Conservation (phyloP, 2,888 invertebrate species). For the Rhogogaster chlorosoma region DNA sequence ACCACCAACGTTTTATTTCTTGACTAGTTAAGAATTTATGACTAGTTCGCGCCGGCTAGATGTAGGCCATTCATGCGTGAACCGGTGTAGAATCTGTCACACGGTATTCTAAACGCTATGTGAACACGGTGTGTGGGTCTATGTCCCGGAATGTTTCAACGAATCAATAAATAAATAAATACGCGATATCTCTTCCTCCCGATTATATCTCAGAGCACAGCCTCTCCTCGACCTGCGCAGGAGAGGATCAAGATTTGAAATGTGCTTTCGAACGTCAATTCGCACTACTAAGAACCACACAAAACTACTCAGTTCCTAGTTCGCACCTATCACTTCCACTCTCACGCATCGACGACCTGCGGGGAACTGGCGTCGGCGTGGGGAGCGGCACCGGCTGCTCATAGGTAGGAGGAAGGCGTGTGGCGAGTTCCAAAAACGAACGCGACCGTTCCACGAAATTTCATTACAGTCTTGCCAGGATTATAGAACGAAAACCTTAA, state of each 20-base stretch:
- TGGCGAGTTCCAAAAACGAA: slow-evolving; percentile 13
- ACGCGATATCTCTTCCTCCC: slow-evolving; percentile 26
- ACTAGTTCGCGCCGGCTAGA: slow-evolving; percentile 47
- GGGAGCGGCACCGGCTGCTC: slow-evolving; percentile 47
- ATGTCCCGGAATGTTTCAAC: slow-evolving; percentile 43
- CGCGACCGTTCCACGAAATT: background rate
- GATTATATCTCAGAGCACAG: slow-evolving; percentile 45
- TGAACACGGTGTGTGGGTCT: slow-evolving; percentile 29
- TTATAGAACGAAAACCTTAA: background rate
- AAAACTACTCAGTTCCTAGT: slow-evolving; percentile 23
- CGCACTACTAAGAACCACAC: slow-evolving; percentile 39
- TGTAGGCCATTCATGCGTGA: slow-evolving; percentile 50
- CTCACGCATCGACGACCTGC: slow-evolving; percentile 54
- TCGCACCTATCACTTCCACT: slow-evolving; percentile 40
- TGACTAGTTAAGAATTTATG: slow-evolving; percentile 44
- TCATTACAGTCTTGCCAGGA: background rate
- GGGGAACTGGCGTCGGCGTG: slow-evolving; percentile 55
- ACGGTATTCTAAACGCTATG: slow-evolving; percentile 19
- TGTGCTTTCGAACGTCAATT: slow-evolving; percentile 49
- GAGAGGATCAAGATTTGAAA: slow-evolving; percentile 42
- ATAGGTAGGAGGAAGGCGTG: background rate
- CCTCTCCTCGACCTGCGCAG: slow-evolving; percentile 51
- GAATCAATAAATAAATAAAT: slow-evolving; percentile 60
- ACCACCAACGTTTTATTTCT: slow-evolving; percentile 10
- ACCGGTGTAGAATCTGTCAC: slow-evolving; percentile 49